Percentiles rank a stretch among this genome's conserved stretches.
Evolutionary conservation across 2,888 invertebrate genomes (phyloP).

Genomic region (Nudaria mundana): DNA sequence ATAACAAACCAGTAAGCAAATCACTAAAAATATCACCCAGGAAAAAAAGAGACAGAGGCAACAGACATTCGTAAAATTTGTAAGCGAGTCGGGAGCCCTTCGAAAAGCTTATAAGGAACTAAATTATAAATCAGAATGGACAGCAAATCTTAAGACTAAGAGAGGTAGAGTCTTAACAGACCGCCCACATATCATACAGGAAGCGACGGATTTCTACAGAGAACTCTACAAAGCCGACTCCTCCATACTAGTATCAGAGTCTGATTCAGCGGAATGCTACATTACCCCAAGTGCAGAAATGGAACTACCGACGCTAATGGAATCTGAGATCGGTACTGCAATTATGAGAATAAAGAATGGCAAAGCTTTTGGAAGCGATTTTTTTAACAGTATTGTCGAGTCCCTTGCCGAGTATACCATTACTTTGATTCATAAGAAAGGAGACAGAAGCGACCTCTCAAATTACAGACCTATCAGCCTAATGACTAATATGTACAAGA

Average conservation of each 20-base stretch:
- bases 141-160: constrained; percentile 3
- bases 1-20: too few species aligned
- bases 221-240: not conserved
- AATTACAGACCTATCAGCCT: too few species aligned
- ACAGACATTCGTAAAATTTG: too few species aligned
- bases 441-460: too few species aligned
- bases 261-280: not conserved
- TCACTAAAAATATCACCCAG: too few species aligned
- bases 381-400: not conserved
- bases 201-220: constrained; percentile 7
- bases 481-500: too few species aligned
- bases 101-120: constrained; percentile 5
- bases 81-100: too few species aligned
- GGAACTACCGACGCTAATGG: not conserved
- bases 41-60: too few species aligned
- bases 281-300: not conserved
- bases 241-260: not conserved
- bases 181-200: constrained; percentile 7
- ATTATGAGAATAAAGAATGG: not conserved
- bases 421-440: not conserved
- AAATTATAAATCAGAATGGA: constrained; percentile 6
- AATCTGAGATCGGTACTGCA: not conserved
- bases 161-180: constrained; percentile 4
- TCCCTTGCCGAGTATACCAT: not conserved
- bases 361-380: constrained; percentile 1